Evolutionary conservation across 2,888 invertebrate genomes (phyloP).

Genomic region (Drosophila fulvimacula): DNA sequence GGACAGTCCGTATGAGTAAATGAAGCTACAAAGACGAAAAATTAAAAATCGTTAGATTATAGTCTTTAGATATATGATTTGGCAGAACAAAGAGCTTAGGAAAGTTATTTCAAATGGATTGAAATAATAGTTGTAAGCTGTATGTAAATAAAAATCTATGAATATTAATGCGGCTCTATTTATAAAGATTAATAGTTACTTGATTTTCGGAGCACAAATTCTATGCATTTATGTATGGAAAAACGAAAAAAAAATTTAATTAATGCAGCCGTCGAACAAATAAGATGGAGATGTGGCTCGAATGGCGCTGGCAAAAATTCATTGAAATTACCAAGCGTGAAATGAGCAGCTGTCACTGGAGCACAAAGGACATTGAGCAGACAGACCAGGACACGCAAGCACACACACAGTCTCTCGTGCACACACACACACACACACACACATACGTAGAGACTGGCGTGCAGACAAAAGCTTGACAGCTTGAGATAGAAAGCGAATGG

Average conservation of each 20-base stretch:
- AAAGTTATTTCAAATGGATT: constrained; percentile 25
- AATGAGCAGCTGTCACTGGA: constrained; percentile 79
- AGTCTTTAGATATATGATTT: neutral
- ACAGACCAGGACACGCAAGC: constrained; percentile 41
- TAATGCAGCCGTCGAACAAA: constrained; percentile 62
- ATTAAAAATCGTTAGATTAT: neutral
- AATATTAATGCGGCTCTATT: constrained; percentile 9
- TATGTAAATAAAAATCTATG: constrained; percentile 2
- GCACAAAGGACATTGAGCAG: constrained; percentile 67
- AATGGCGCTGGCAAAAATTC: constrained; percentile 60
- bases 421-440: constrained; percentile 14
- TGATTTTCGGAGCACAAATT: constrained; percentile 15
- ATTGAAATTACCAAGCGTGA: constrained; percentile 80
- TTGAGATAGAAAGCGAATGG: constrained; percentile 64
- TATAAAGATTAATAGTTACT: neutral
- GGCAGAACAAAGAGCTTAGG: constrained; percentile 18
- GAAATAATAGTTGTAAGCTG: constrained; percentile 23
- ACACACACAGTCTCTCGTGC: constrained; percentile 12
- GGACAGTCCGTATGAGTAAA: too few relatives aligned
- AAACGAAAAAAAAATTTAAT: constrained; percentile 58
- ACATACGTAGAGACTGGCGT: constrained; percentile 10
- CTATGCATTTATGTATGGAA: constrained; percentile 52
- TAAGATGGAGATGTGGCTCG: constrained; percentile 48
- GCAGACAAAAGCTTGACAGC: constrained; percentile 49
- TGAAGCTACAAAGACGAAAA: neutral